phyloP scores from a whole-genome alignment of 2,888 invertebrate species.

The Gonocerus acuteangulatus region DNA sequence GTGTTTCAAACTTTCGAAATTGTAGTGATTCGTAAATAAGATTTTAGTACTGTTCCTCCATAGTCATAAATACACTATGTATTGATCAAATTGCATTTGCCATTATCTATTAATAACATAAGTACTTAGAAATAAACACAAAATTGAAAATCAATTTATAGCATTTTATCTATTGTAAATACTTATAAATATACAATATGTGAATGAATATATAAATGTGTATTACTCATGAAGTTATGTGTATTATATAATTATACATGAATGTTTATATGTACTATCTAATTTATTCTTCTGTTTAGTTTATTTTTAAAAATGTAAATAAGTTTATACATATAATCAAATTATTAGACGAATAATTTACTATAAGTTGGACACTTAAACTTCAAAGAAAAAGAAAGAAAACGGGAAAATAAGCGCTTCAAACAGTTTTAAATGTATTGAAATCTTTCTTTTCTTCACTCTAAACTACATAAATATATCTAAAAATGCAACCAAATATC shows the following conservation, averaged over 20 bases:
- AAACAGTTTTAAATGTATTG: constrained; percentile 2
- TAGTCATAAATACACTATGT: too few relatives aligned
- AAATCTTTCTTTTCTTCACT: constrained; percentile 8
- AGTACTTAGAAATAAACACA: too few relatives aligned
- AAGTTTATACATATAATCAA: neutral
- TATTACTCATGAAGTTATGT: constrained; percentile 4
- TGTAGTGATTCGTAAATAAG: too few relatives aligned
- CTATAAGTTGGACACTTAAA: neutral
- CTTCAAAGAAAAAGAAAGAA: constrained; percentile 4
- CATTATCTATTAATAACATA: too few relatives aligned
- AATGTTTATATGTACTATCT: neutral
- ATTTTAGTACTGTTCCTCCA: too few relatives aligned
- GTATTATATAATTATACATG: neutral
- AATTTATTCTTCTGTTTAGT: neutral
- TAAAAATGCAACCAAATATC: constrained; percentile 3
- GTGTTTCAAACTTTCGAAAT: too few relatives aligned
- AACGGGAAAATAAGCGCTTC: constrained; percentile 19
- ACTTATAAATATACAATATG: constrained; percentile 7
- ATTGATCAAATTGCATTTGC: too few relatives aligned
- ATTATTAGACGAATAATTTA: neutral
- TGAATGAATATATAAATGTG: constrained; percentile 3
- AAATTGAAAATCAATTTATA: neutral
- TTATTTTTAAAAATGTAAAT: neutral
- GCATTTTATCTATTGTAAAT: constrained; percentile 5
- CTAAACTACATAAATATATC: neutral